Evolutionary conservation across 2,888 invertebrate species (phyloP), one percentile per base, ranked within the genome.

Genomic region (Nebria salina): DNA sequence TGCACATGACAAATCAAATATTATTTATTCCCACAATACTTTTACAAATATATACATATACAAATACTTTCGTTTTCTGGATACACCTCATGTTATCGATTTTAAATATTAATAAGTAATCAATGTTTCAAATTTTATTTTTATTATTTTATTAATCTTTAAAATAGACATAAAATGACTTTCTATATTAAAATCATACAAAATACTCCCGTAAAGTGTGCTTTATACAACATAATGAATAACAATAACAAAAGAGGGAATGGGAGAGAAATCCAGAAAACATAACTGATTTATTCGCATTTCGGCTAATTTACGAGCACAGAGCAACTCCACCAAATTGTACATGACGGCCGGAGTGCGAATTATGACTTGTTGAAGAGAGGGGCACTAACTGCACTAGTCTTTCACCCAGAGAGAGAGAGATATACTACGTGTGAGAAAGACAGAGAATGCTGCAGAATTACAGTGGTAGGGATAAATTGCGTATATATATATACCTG

Each of bases 351-450:
- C 54, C 54, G 54, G 11, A 8, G 54, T 13, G 54, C 54, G 54
- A 54, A 54, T 54, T 54, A 54, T 54, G 54, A 54, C 54, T 54
- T 54, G 54, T 54, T 54, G 54, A 54, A 54, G 54, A 54, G 54
- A 54, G 54, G 34, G 34, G 5, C 34, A 34, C 54, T 13, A 54
- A 13, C 54, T 13, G 8, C 54, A 54, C 54, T 13, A 54, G 54
- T 11, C 54, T 54, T 8, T 54, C 13, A 54, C 8, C 11, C 54
- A 54, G 54, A 8, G 54, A 54, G 11, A 54, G 54, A 11, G 54
- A 8, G 54, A 54, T 34, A 34, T 5, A 34, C 34, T 34, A 34
- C 34, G 54, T 11, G 54, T 54, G 54, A 54, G 7, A 54, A 8
- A 54, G 54, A 54, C 11, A 13, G 54, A 3, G 54, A 54, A 54